Percentiles rank a stretch among this genome's conserved stretches.
These are phyloP conservation scores for Drosophila persimilis DNA, from an alignment of 1,140 invertebrate genomes.

Conservation along the genomic window DNA sequence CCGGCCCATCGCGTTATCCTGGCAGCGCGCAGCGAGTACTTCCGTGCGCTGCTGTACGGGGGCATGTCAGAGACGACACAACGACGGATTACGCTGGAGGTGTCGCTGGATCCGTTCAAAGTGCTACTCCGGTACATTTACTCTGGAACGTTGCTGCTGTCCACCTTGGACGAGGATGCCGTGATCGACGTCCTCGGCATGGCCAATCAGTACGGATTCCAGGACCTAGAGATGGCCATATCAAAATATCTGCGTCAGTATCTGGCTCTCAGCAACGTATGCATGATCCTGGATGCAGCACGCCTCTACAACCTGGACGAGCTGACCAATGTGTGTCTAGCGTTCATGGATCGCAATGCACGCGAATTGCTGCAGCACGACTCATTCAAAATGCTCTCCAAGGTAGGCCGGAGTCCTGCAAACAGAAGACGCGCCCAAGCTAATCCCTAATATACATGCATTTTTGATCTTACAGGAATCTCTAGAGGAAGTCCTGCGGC, in stretches of 20 bases:
- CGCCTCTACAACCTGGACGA: constrained; percentile 86
- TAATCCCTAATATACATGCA: not conserved
- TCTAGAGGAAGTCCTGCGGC: constrained; percentile 91
- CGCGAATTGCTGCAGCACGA: constrained; percentile 92
- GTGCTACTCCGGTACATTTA: constrained; percentile 97
- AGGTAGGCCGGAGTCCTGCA: constrained; percentile 84
- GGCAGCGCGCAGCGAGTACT: constrained; percentile 97
- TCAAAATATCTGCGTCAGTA: constrained; percentile 96
- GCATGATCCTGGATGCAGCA: constrained; percentile 96
- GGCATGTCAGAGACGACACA: constrained; percentile 94
- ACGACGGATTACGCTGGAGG: constrained; percentile 92
- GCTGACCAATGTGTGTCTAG: constrained; percentile 87
- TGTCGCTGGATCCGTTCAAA: constrained; percentile 95
- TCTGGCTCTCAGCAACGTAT: constrained; percentile 94
- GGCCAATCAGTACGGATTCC: constrained; percentile 97
- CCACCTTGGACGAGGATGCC: constrained; percentile 92
- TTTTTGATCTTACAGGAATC: constrained; percentile 85
- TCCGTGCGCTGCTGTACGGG: constrained; percentile 94
- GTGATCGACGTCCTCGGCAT: constrained; percentile 94
- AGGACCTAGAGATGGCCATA: constrained; percentile 94
- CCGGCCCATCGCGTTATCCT: constrained; percentile 93
- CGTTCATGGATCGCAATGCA: constrained; percentile 95
- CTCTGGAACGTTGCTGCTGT: constrained; percentile 92
- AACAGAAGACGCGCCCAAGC: no score
- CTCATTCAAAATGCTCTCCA: constrained; percentile 92